Percentiles rank a stretch among this genome's conserved stretches.
phyloP scores from a whole-genome alignment of 2,888 invertebrate genomes.

The Coenonympha glycerion region DNA sequence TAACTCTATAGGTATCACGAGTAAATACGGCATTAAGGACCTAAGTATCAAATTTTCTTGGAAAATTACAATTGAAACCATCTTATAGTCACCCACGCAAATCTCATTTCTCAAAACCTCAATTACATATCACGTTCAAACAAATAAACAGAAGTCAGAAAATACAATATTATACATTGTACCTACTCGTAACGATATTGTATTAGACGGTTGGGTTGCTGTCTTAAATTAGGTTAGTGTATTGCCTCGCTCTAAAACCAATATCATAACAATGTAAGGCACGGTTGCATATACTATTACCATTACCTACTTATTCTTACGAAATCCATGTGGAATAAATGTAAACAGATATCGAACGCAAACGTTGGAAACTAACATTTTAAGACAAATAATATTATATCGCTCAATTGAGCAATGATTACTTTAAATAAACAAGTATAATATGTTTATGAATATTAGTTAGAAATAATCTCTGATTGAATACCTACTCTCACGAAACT shows the following conservation, averaged over 20 bases:
- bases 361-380: too few species aligned
- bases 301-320: background rate
- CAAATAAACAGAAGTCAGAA: background rate
- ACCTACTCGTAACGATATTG: constrained; percentile 3
- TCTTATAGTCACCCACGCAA: background rate
- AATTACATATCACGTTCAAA: background rate
- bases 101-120: background rate
- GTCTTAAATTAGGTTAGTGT: constrained; percentile 17
- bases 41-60: too few species aligned
- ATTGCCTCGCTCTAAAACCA: constrained; percentile 13
- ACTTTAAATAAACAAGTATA: background rate
- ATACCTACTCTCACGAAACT: background rate
- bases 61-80: background rate
- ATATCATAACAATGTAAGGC: constrained; percentile 8
- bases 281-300: background rate
- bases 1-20: too few species aligned
- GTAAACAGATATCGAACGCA: background rate
- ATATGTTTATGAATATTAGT: too few species aligned
- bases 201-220: constrained; percentile 2
- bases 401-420: too few species aligned
- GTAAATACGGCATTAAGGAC: too few species aligned
- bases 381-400: too few species aligned
- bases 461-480: too few species aligned
- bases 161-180: too few species aligned
- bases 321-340: background rate